phyloP scores from a whole-genome alignment of 2,797 vertebrate genomes.

The Phylloscopus collybita region DNA sequence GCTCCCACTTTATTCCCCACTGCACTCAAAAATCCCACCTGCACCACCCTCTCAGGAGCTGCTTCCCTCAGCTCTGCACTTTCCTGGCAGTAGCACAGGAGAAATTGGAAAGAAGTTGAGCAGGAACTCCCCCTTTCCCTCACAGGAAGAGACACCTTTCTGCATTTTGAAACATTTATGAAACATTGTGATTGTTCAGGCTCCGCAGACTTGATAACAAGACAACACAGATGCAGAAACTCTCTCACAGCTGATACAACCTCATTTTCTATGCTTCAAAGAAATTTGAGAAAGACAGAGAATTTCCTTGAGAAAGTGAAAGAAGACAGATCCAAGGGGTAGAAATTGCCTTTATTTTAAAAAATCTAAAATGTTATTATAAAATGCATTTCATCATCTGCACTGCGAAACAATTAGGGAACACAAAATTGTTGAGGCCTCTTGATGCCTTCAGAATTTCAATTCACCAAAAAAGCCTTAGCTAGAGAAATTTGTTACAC shows the following conservation, averaged over 20 bases:
- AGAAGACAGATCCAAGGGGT: neutral
- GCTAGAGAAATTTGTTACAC: neutral
- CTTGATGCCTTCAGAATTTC: neutral
- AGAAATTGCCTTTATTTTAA: conserved; percentile 60
- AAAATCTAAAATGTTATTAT: conserved; percentile 52
- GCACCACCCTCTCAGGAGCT: neutral
- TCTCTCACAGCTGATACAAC: neutral
- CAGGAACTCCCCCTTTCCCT: neutral
- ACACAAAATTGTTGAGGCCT: neutral
- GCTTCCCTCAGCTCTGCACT: neutral
- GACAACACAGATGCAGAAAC: neutral
- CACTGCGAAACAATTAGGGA: neutral
- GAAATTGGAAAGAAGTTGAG: neutral
- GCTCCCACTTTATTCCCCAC: neutral
- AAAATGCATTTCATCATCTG: conserved; percentile 28
- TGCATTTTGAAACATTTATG: neutral
- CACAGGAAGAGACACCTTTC: neutral
- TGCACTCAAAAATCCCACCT: neutral
- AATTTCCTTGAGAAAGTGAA: neutral
- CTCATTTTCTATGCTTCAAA: neutral
- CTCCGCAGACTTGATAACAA: neutral
- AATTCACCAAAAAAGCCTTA: neutral
- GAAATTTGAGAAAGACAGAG: neutral
- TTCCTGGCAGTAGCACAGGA: neutral
- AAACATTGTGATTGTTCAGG: neutral